These are phyloP conservation scores for Nycticebus coucang DNA, from an alignment of 2,113 vertebrate species.

Conservation along the genomic window DNA sequence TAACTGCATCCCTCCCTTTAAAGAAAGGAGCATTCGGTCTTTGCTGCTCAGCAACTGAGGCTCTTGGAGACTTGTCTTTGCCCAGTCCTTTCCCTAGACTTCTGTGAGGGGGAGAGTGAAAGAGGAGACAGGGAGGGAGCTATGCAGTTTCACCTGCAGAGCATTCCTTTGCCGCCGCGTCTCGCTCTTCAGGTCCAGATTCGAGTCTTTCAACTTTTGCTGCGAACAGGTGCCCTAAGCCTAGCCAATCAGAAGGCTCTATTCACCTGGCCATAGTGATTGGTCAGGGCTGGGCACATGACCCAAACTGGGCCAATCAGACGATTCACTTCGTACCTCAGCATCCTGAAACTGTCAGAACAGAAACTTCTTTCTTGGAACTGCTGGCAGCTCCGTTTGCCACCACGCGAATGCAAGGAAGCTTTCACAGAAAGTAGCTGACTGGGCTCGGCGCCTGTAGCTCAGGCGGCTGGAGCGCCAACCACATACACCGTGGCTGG, in stretches of 20 bases:
- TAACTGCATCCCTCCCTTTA: not conserved
- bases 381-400: too few relatives aligned
- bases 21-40: not conserved
- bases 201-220: not conserved
- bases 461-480: too few relatives aligned
- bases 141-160: not conserved
- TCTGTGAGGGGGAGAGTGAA: not conserved
- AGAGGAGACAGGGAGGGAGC: not conserved
- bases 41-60: not conserved
- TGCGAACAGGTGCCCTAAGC: too few relatives aligned
- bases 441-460: too few relatives aligned
- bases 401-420: rapidly evolving
- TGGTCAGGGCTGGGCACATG: not conserved
- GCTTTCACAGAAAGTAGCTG: rapidly evolving
- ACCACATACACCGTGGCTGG: too few relatives aligned
- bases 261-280: not conserved
- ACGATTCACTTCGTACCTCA: not conserved
- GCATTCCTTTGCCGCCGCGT: too few relatives aligned
- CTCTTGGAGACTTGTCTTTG: not conserved
- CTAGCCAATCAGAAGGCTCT: not conserved
- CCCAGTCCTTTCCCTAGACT: not conserved
- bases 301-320: not conserved
- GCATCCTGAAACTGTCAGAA: not conserved
- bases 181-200: not conserved
- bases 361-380: rapidly evolving